A percentile compares a stretch with the other conserved stretches of the same genome.
Conservation (phyloP, 2,113 vertebrate species). For the Rhagologus leucostigma region DNA sequence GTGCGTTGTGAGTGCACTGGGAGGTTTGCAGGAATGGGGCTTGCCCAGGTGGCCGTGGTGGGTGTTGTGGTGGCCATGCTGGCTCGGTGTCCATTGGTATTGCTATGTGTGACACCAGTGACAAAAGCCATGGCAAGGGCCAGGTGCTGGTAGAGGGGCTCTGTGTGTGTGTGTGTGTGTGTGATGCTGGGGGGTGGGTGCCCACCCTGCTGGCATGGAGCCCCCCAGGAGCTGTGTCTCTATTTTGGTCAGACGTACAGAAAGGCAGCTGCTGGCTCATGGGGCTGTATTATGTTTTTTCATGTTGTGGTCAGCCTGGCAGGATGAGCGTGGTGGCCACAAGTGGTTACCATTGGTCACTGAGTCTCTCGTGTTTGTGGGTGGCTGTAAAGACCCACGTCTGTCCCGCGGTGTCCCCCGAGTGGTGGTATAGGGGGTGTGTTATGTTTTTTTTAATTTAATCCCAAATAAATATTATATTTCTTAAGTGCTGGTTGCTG, state of each 20-base stretch:
- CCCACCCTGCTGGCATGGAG: fast-evolving
- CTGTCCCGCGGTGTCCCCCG: slow-evolving; percentile 18
- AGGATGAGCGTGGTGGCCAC: neutral
- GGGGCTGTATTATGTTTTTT: slow-evolving; percentile 19
- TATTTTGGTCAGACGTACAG: neutral
- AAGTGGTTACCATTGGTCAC: neutral
- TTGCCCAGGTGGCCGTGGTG: neutral
- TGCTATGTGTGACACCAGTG: neutral
- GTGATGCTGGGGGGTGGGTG: neutral
- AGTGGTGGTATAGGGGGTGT: neutral
- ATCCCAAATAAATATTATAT: slow-evolving; percentile 76
- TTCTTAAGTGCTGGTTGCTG: slow-evolving; percentile 51
- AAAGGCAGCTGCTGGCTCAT: neutral
- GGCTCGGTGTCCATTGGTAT: neutral
- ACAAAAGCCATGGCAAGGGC: neutral
- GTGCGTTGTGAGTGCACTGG: neutral
- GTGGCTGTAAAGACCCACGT: neutral
- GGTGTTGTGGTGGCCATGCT: fast-evolving
- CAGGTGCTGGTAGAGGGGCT: neutral
- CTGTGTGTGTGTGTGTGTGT: neutral
- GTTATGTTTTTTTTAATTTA: slow-evolving; percentile 59
- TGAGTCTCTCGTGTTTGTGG: neutral
- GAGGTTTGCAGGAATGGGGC: neutral
- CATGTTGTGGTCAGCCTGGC: neutral
- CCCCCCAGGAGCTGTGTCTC: neutral